Base-by-base conservation (phyloP, 2,888 invertebrate species). In the Chloromyia formosa region DNA sequence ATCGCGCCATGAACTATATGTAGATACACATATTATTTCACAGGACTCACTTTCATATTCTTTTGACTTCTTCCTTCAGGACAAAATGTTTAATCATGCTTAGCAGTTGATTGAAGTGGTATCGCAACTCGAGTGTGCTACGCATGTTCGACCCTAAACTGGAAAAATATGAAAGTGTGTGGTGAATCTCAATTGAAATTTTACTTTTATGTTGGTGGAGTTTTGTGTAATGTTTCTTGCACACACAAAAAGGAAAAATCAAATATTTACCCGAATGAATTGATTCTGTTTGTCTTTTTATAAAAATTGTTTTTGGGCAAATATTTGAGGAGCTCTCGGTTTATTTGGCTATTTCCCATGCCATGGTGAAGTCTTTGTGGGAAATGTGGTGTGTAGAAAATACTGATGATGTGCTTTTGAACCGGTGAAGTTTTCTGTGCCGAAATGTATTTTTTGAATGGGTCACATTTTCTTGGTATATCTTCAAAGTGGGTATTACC, bases 241-340 rank as follows among this genome's bases (percentile, higher is more conserved):
- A 73, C 45, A 35, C 27, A 60, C 18, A 74, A 66, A 68, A n/a
- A n/a, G n/a, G n/a, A n/a, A n/a, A 74, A 58, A 40, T 74, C 75
- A 76, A 76, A 75, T 75, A 75, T 76, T 76, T 75, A 16, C 72
- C 56, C 20, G 69, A 35, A 68, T 69, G 75, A 76, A 75, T 76
- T 76, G 76, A 76, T 75, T 76, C 73, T 76, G 75, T 76, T 76
- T 76, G 60, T 69, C 68, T 75, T 76, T 73, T 75, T 75, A 76
- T 64, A 75, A 76, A 76, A 76, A 75, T 73, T 73, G 73, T 73
- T 69, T 35, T 69, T 18, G 61, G 49, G 35, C 22, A 73, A 73
- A 61, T 73, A 56, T 61, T 73, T 73, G 73, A 5, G 40, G 42
- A 73, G 73, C 49, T 16, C 61, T 71, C 71, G 71, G 56, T 40